Evolutionary conservation across 2,888 invertebrate species (phyloP).

Genomic region (Digitonthophagus gazella): DNA sequence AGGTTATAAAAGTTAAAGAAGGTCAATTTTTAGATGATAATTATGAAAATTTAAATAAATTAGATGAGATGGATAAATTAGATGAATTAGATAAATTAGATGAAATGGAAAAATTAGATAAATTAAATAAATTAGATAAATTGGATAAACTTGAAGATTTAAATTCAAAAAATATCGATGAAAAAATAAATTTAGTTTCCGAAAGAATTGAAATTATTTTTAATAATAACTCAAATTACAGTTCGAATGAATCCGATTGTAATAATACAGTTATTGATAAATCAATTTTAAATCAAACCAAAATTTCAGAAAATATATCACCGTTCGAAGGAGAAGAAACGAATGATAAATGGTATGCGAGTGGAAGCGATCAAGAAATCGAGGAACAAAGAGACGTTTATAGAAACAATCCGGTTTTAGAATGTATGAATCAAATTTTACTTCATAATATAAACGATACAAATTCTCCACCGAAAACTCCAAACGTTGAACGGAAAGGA

Average conservation of each 20-base stretch:
- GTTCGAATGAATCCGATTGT: conserved; percentile 27
- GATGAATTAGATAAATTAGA: no score
- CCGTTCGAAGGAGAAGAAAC: conserved; percentile 51
- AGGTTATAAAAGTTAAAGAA: conserved; percentile 48
- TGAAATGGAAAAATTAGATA: no score
- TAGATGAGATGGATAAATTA: no score
- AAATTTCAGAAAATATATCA: conserved; percentile 53
- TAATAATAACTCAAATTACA: conserved; percentile 24
- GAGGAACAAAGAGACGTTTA: conserved; percentile 67
- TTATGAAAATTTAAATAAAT: conserved; percentile 46
- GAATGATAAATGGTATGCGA: conserved; percentile 78
- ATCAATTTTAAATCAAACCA: conserved; percentile 31
- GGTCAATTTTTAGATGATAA: conserved; percentile 56
- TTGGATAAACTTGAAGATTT: no score
- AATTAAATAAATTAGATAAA: no score
- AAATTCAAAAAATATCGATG: no score
- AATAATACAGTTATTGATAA: conserved; percentile 29
- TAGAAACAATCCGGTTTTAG: conserved; percentile 79
- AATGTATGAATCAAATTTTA: conserved; percentile 83
- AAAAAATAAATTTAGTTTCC: conserved; percentile 58
- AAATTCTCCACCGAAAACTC: conserved; percentile 50
- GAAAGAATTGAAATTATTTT: conserved; percentile 58
- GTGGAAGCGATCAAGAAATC: conserved; percentile 74
- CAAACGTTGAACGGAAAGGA: conserved; percentile 45
- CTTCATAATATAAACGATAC: conserved; percentile 66